Evolutionary conservation across 2,888 invertebrate genomes (phyloP).

Genomic region (Pseudanteris insignis): DNA sequence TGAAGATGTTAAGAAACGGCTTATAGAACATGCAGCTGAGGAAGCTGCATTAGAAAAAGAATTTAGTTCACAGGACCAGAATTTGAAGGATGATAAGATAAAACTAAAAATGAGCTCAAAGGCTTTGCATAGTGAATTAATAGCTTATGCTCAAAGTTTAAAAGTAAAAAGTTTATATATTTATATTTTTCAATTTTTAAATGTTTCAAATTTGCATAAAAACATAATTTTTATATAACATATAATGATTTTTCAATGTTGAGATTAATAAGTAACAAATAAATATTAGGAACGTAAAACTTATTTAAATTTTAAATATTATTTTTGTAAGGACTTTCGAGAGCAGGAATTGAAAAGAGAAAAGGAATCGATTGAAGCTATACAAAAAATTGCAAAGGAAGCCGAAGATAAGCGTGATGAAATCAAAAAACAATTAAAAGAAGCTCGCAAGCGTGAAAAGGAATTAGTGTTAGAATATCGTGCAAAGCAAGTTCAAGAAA

Average conservation of each 20-base stretch:
- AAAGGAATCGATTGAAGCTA: conserved; percentile 22
- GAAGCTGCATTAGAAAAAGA: conserved; percentile 49
- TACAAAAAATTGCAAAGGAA: conserved; percentile 30
- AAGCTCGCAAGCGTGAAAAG: conserved; percentile 38
- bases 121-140: conserved; percentile 51
- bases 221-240: too few relatives aligned
- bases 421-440: conserved; percentile 26
- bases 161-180: too few relatives aligned
- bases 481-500: conserved; percentile 36
- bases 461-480: conserved; percentile 32
- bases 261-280: too few relatives aligned
- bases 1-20: conserved; percentile 43
- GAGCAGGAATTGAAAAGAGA: conserved; percentile 36
- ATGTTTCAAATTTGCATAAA: too few relatives aligned
- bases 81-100: conserved; percentile 49
- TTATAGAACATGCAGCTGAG: conserved; percentile 50
- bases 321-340: conserved; percentile 44
- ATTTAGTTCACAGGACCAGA: conserved; percentile 44
- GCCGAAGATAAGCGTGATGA: conserved; percentile 31
- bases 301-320: neutral
- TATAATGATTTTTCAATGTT: too few relatives aligned
- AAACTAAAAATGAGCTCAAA: conserved; percentile 42
- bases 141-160: conserved; percentile 53
- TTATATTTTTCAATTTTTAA: too few relatives aligned
- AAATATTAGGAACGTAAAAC: too few relatives aligned